phyloP scores from a whole-genome alignment of 2,888 invertebrate genomes.

The Eulithis testata region DNA sequence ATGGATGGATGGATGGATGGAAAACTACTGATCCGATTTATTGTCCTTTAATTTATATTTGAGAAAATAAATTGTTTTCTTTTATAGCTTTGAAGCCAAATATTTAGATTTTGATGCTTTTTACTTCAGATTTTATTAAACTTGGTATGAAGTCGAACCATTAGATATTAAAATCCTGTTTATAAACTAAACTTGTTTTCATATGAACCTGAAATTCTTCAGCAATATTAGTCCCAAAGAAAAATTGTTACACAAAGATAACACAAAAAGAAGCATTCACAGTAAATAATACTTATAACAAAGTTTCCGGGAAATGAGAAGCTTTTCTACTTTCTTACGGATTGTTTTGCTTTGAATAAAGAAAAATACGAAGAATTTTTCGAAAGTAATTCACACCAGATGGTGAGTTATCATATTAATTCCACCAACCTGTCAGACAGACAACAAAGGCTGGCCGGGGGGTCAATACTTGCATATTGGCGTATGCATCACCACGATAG shows the following conservation, averaged over 20 bases:
- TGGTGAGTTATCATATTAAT: background rate
- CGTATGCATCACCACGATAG: no score
- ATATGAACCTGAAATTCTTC: background rate
- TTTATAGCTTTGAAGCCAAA: background rate
- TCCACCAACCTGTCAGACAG: background rate
- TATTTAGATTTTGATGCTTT: background rate
- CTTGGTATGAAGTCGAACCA: background rate
- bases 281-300: constrained; percentile 15
- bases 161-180: background rate
- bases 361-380: background rate
- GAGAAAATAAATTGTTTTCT: constrained; percentile 11
- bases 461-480: no score
- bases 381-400: background rate
- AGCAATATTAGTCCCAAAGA: background rate
- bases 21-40: no score
- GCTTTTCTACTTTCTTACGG: constrained; percentile 7
- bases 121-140: background rate
- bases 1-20: no score
- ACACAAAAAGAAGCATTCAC: constrained; percentile 13
- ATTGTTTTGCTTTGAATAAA: constrained; percentile 7
- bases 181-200: background rate
- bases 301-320: constrained; percentile 19
- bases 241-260: constrained; percentile 12
- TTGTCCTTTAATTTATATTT: constrained; percentile 16
- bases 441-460: background rate